phyloP scores from a whole-genome alignment of 2,797 vertebrate genomes.

The Perodicticus potto region DNA sequence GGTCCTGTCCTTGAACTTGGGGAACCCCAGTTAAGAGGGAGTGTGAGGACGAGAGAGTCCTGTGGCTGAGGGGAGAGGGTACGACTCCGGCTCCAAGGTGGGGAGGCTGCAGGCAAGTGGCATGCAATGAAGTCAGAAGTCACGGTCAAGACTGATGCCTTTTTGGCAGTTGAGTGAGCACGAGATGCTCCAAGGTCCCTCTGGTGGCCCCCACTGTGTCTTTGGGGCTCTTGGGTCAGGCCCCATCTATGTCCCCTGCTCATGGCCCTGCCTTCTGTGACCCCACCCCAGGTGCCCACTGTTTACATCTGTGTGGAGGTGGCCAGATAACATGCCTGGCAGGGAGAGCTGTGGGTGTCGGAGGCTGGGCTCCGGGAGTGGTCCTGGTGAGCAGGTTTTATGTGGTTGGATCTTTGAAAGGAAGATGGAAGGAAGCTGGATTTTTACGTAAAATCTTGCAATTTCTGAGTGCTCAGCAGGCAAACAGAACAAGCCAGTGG shows the following conservation, averaged over 20 bases:
- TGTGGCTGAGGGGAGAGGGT: too few species aligned
- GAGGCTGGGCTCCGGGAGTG: too few species aligned
- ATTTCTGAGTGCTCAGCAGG: background rate
- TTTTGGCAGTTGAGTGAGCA: background rate
- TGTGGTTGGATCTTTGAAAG: rapidly evolving
- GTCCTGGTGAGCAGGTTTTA: background rate
- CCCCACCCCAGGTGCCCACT: background rate
- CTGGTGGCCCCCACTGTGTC: background rate
- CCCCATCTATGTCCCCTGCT: background rate
- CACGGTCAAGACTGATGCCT: rapidly evolving
- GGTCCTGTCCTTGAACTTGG: background rate
- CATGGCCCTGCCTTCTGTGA: background rate
- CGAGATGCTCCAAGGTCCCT: too few species aligned
- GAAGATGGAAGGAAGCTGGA: background rate
- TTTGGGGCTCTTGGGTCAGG: background rate
- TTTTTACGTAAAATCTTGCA: background rate
- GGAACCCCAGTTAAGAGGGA: background rate
- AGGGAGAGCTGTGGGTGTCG: background rate
- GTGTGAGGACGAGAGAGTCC: background rate
- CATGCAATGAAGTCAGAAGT: background rate
- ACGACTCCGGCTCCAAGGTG: background rate
- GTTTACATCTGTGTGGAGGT: rapidly evolving
- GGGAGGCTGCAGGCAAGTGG: background rate
- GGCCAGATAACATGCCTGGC: too few species aligned
- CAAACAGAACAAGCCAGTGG: background rate